These are phyloP conservation scores for Notolabrus celidotus DNA, from an alignment of 2,797 vertebrate species.

Conservation along the genomic window DNA sequence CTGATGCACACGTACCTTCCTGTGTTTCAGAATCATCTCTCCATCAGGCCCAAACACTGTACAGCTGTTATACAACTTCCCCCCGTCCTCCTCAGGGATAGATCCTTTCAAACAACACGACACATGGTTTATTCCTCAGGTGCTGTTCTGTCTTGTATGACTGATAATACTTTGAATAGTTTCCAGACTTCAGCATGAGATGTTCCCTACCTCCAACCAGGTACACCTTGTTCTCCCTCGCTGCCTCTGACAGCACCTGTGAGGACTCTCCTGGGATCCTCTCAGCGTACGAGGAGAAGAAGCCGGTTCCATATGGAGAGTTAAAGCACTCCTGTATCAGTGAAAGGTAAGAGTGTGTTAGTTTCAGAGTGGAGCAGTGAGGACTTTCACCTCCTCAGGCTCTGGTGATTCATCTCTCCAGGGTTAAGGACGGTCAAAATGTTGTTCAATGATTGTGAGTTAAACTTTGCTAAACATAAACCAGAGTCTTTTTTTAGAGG, in stretches of 20 bases:
- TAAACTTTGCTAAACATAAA: not conserved
- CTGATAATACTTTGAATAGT: not conserved
- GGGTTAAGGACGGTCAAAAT: not conserved
- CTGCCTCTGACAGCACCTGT: slow-evolving; percentile 89
- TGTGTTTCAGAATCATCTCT: slow-evolving; percentile 90
- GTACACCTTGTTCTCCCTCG: slow-evolving; percentile 91
- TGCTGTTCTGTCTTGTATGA: no score
- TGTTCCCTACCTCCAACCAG: slow-evolving; percentile 91
- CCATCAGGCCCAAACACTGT: slow-evolving; percentile 94
- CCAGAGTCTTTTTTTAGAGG: not conserved
- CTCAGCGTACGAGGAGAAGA: slow-evolving; percentile 93
- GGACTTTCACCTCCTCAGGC: no score
- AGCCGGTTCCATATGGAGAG: slow-evolving; percentile 93
- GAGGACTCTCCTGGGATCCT: slow-evolving; percentile 94
- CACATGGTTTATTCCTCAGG: not conserved
- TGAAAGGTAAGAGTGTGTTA: not conserved
- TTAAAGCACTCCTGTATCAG: slow-evolving; percentile 94
- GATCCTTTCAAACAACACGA: slow-evolving; percentile 86
- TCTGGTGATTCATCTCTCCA: not conserved
- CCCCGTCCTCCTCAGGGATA: slow-evolving; percentile 93
- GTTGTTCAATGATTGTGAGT: not conserved
- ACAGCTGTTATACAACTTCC: slow-evolving; percentile 94
- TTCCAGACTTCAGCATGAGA: not conserved
- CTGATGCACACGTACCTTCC: slow-evolving; percentile 86
- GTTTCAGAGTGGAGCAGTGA: not conserved